Evolutionary conservation across 64 coral and sea anemone genomes (phyloP), one percentile per base, ranked within the genome.

Genomic region (Stylophora pistillata): DNA sequence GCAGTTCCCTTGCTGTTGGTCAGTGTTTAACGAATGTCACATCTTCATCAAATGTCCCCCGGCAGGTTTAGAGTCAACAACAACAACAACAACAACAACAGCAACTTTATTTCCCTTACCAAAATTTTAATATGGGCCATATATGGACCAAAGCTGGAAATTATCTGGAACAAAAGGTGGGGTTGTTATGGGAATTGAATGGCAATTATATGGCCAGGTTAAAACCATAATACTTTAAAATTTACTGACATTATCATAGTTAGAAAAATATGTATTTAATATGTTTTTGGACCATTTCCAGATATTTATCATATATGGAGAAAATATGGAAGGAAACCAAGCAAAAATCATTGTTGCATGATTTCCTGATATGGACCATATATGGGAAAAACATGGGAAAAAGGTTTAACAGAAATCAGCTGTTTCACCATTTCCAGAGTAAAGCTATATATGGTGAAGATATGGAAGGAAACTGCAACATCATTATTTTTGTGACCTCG

Each of bases 81-180:
- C n/a, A n/a, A n/a, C n/a, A n/a, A n/a, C n/a, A n/a, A n/a, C n/a
- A n/a, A n/a, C n/a, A n/a, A n/a, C n/a, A n/a, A n/a, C n/a, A n/a
- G n/a, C n/a, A n/a, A n/a, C n/a, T n/a, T n/a, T n/a, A n/a, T n/a
- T n/a, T n/a, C n/a, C n/a, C n/a, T n/a, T 73, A 70, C 30, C 6
- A 68, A 83, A 83, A 20, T 68, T 30, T 34, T 83, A 72, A 81
- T 79, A 79, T 89, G 68, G 77, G 17, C 74, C 88, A 79, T 69
- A 80, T 77, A 73, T 85, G 82, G 82, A 85, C 61, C 82, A 68
- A 85, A 85, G 68, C 30, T 85, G 82, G 82, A 85, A 83, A 82
- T 82, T 82, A 82, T 34, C 79, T 82, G 58, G 79, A 82, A 30
- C 31, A 85, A 85, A 85, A 72, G 69, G 55, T 85, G 82, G 63